Evolutionary conservation across 2,797 vertebrate species (phyloP), one percentile per base, ranked within the genome.

Genomic region (Amphiprion clarkii): DNA sequence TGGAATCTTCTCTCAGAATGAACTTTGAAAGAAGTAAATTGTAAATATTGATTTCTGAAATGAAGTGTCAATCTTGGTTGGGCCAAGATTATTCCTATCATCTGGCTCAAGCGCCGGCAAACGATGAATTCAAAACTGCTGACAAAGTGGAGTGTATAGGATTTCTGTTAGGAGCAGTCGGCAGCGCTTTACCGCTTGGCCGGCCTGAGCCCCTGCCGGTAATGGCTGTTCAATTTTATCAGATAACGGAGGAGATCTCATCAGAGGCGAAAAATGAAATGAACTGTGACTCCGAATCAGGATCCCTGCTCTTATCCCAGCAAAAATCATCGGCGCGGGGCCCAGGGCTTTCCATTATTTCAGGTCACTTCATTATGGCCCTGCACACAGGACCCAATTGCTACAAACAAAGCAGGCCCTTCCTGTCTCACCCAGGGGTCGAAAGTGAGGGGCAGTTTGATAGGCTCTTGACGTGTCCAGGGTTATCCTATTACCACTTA

Each of bases 21-120:
- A 99, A 99, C 98, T 99, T 99, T 99, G 98, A 99, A 99, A 99
- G 98, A 98, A 99, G 97, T 99, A 99, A 99, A 99, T 99, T 99
- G 98, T 99, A 99, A 99, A 99, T 99, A 99, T 99, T 99, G 98
- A 99, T 99, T 99, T 98, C 97, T 99, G 97, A 99, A 99, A 99
- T 99, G 97, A 98, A 99, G 96, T 99, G 98, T 99, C 98, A 99
- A 99, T 99, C 98, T 99, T 93, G 91, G 95, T 97, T 95, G 96
- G 96, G 86, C 88, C 95, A 86, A 98, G 97, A 98, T 99, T 99
- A 98, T 99, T 99, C 96, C 98, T 96, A 97, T 99, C 98, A 99
- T 99, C 96, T 95, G 94, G 96, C 95, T 95, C 81, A 93, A 93
- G 91, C 92, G 86, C 91, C 85, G 74, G 96, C 95, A 90, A 86